These are phyloP conservation scores for Pantherophis vulpinus DNA, from an alignment of 2,797 vertebrate genomes.

Conservation along the genomic window DNA sequence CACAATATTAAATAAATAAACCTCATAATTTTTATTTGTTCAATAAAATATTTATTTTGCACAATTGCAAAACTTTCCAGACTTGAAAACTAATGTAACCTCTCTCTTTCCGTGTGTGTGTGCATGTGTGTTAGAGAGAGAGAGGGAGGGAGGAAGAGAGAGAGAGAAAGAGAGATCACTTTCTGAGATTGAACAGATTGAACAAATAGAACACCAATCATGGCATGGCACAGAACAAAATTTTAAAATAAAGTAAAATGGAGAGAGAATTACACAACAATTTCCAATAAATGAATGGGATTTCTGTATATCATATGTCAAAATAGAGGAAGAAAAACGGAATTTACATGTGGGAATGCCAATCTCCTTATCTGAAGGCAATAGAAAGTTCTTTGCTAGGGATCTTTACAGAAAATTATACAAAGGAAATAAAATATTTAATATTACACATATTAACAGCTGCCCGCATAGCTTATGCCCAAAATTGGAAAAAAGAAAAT, in stretches of 20 bases:
- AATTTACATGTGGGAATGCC: background rate
- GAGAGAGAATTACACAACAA: background rate
- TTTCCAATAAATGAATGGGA: background rate
- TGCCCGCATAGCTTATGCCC: too few relatives aligned
- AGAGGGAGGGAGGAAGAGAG: background rate
- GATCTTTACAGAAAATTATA: too few relatives aligned
- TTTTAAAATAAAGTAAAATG: background rate
- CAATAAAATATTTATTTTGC: background rate
- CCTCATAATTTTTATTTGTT: constrained; percentile 53
- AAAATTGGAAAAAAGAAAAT: too few relatives aligned
- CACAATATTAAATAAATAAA: constrained; percentile 38
- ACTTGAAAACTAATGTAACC: constrained; percentile 46
- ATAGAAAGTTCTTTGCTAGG: background rate
- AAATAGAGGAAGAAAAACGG: too few relatives aligned
- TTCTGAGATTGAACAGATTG: constrained; percentile 42
- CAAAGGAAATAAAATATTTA: too few relatives aligned
- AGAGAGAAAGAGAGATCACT: constrained; percentile 13
- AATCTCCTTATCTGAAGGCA: background rate
- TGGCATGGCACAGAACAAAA: constrained; percentile 20
- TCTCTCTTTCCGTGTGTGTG: background rate
- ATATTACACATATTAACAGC: too few relatives aligned
- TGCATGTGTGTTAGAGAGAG: background rate
- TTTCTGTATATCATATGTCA: background rate
- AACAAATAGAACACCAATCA: constrained; percentile 2
- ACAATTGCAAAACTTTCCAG: constrained; percentile 44